A percentile compares a stretch with the other conserved stretches of the same genome.
phyloP scores from a whole-genome alignment of 2,888 invertebrate species.

The Lithophane ornitopus region DNA sequence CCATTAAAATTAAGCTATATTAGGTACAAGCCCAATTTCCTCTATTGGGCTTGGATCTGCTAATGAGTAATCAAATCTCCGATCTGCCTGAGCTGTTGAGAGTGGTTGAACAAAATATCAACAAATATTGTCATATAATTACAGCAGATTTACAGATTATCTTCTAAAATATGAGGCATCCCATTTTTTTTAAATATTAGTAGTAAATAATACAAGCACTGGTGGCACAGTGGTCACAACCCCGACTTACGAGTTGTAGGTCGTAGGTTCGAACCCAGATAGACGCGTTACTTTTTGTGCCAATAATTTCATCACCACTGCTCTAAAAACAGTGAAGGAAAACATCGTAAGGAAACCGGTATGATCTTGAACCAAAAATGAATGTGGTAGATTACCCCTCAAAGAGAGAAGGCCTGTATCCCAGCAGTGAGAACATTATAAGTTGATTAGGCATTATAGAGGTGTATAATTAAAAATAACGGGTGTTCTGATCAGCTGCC shows the following conservation, averaged over 20 bases:
- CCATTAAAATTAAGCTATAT: not conserved
- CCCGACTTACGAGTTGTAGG: too few relatives aligned
- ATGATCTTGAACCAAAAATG: too few relatives aligned
- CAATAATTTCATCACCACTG: too few relatives aligned
- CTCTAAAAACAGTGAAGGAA: too few relatives aligned
- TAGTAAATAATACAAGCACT: not conserved
- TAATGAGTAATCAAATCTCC: not conserved
- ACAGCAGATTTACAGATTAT: constrained; percentile 1
- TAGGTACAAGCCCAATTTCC: not conserved
- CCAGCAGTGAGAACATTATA: too few relatives aligned
- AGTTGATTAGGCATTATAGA: not conserved
- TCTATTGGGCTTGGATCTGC: not conserved
- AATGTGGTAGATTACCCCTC: too few relatives aligned
- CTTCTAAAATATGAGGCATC: not conserved
- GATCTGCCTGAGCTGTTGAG: not conserved
- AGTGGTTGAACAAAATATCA: not conserved
- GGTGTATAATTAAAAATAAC: not conserved
- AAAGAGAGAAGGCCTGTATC: too few relatives aligned
- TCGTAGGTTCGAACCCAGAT: too few relatives aligned
- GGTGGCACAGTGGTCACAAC: too few relatives aligned
- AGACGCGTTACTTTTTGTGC: too few relatives aligned
- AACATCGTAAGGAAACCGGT: too few relatives aligned
- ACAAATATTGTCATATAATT: constrained; percentile 1
- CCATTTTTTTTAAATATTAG: not conserved
- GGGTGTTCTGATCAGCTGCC: too few relatives aligned